Evolutionary conservation across 30 jellyfish, hydroid and myxozoan species (phyloP).

Genomic region (Hydractinia echinata): DNA sequence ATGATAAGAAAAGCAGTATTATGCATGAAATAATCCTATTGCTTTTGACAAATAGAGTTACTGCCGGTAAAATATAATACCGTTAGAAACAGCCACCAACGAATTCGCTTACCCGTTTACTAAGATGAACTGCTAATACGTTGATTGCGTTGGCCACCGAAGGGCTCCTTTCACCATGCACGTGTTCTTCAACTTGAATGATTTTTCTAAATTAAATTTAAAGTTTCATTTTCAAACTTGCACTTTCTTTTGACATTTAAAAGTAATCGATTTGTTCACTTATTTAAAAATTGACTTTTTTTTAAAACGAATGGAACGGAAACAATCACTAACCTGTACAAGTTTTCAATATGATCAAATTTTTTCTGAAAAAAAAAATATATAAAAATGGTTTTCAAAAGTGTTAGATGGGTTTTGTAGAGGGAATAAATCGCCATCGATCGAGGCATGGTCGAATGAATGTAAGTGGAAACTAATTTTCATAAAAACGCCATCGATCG

Average conservation of each 20-base stretch:
- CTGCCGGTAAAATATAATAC: neutral
- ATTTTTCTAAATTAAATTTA: conserved; percentile 6
- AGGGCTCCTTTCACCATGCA: neutral
- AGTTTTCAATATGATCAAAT: conserved; percentile 6
- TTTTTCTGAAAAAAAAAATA: neutral
- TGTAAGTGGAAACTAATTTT: too few species aligned
- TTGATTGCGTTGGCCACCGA: conserved; percentile 7
- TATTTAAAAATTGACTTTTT: too few species aligned
- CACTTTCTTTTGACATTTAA: neutral
- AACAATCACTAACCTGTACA: conserved; percentile 1
- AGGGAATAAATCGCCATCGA: too few species aligned
- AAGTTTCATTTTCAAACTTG: neutral
- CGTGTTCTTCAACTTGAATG: conserved; percentile 9
- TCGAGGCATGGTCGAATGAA: too few species aligned
- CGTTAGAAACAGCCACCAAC: neutral
- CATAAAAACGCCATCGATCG: too few species aligned
- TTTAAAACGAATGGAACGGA: neutral
- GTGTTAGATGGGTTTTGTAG: too few species aligned
- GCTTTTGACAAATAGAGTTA: too few species aligned
- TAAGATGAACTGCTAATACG: conserved; percentile 34
- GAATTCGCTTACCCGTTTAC: conserved; percentile 4
- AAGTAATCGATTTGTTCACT: too few species aligned
- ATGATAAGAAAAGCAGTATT: too few species aligned
- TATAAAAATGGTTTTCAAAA: too few species aligned
- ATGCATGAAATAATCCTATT: too few species aligned